Percentiles rank a stretch among this genome's conserved stretches.
These are phyloP conservation scores for Eupithecia insigniata DNA, from an alignment of 2,888 invertebrate species.

Conservation along the genomic window DNA sequence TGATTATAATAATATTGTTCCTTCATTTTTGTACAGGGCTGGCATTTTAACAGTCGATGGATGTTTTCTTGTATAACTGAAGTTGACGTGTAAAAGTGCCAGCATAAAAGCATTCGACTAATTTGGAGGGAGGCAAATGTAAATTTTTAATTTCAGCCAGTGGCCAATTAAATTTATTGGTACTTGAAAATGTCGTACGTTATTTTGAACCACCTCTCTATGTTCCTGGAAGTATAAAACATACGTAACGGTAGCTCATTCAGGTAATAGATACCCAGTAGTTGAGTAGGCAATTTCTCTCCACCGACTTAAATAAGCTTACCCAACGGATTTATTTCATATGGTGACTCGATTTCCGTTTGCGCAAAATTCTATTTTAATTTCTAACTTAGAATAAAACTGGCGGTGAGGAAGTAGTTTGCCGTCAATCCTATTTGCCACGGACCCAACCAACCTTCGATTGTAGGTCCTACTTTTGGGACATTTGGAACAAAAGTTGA, in stretches of 20 bases:
- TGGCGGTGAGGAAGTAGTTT: too few relatives aligned
- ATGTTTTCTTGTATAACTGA: slow-evolving; percentile 34
- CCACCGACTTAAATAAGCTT: neutral
- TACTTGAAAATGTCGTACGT: slow-evolving; percentile 75
- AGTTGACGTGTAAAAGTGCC: slow-evolving; percentile 54
- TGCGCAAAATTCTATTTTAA: too few relatives aligned
- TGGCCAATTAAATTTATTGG: slow-evolving; percentile 84
- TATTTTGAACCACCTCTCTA: slow-evolving; percentile 56
- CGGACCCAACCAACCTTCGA: too few relatives aligned
- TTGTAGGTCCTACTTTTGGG: too few relatives aligned
- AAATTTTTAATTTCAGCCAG: slow-evolving; percentile 82
- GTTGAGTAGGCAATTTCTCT: neutral
- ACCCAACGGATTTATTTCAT: neutral
- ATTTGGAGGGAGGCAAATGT: slow-evolving; percentile 75
- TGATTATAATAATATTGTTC: slow-evolving; percentile 70
- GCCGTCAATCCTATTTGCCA: too few relatives aligned
- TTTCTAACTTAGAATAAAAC: too few relatives aligned
- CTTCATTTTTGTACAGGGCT: slow-evolving; percentile 77
- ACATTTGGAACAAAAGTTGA: too few relatives aligned
- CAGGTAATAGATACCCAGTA: neutral
- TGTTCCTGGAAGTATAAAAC: neutral
- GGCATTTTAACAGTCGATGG: slow-evolving; percentile 53
- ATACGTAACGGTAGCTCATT: neutral
- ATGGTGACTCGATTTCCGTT: too few relatives aligned
- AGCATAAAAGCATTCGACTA: slow-evolving; percentile 64